Evolutionary conservation across 2,113 vertebrate species (phyloP), one percentile per base, ranked within the genome.

Genomic region (Cebidichthys violaceus): DNA sequence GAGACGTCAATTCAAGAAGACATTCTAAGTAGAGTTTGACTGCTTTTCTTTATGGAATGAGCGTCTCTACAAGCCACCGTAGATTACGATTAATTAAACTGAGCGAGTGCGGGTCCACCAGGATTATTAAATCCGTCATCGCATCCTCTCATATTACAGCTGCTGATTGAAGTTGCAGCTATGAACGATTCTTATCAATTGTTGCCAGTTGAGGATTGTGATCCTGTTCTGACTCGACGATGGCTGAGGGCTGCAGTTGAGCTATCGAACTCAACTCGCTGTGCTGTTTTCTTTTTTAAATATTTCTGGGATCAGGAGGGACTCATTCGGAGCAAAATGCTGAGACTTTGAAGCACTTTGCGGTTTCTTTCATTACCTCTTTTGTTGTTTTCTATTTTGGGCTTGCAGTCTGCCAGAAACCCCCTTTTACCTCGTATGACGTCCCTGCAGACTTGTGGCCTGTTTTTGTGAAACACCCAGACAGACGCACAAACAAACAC

Each of bases 341-440:
- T 57, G 17, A 77, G 70, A 76, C 82, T 77, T 79, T 73, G 66
- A 68, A 80, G 27, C 69, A 75, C 62, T 67, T 78, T 70, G 37
- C 50, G 52, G 74, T 69, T 89, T 72, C 75, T 84, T 83, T 82
- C 77, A 75, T 86, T 77, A 74, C 57, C 14, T 65, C 35, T 60
- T n/a, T 50, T 81, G 45, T 76, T 92, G 66, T 87, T 88, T 80
- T 86, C 83, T 89, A 57, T 84, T 87, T 85, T 61, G 18, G 59
- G 64, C 62, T 65, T 5, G 2, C 31, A 0, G 14, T 75, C 69
- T 74, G 60, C 83, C 55, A 66, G 83, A 87, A 68, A n/a, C n/a
- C 60, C 50, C 60, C 43, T 45, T 86, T 88, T 80, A 75, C 81
- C 74, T 73, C n/a, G 2, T 68, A 67, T 1, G 7, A 61, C 22